Evolutionary conservation across 37 sponge, comb jelly and placozoan species (phyloP), one percentile per base, ranked within the genome.

Genomic region (Beroe ovata): DNA sequence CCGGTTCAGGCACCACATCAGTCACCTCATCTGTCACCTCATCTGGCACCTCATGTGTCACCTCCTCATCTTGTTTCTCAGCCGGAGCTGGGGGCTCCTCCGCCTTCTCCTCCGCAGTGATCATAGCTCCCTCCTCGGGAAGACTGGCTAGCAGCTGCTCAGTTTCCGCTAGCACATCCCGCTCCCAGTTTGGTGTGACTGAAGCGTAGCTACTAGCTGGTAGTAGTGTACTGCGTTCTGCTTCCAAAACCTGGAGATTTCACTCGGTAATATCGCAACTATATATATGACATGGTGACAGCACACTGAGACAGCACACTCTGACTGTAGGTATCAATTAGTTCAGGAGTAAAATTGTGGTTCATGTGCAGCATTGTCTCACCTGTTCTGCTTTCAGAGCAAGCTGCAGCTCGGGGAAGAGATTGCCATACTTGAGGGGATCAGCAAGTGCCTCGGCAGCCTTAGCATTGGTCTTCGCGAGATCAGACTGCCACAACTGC

Each of bases 391-490:
- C 94, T 39, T 90, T 41, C 30, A 96, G 89, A 0, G 95, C 90
- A 23, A 89, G 90, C 59, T 92, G 72, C 19, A 94, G 88, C 58
- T 95, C 97, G 6, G 95, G 95, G 88, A 97, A 97, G 8, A 97
- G 91, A 91, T 97, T 95, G 63, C 93, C 95, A 59, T 97, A 97
- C 39, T 94, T 89, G 0, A 89, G 90, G 6, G 97, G 97, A 60
- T 97, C 95, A 59, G 97, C 97, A 0, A 97, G 81, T 16, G 93
- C 90, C 89, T 97, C 94, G 0, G 97, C 95, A 11, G 93, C 95
- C 81, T 97, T 97, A 29, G 89, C 64, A 60, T 93, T 97, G 34
- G 91, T 91, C 59, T 93, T 92, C n/a, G 92, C 77, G 29, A 95
- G 61, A 25, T 94, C 91, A 39, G 91, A 93, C 41, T 89, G 89